A percentile compares a stretch with the other conserved stretches of the same genome.
These are phyloP conservation scores for Apeltes quadracus DNA, from an alignment of 2,113 vertebrate genomes.

Conservation along the genomic window DNA sequence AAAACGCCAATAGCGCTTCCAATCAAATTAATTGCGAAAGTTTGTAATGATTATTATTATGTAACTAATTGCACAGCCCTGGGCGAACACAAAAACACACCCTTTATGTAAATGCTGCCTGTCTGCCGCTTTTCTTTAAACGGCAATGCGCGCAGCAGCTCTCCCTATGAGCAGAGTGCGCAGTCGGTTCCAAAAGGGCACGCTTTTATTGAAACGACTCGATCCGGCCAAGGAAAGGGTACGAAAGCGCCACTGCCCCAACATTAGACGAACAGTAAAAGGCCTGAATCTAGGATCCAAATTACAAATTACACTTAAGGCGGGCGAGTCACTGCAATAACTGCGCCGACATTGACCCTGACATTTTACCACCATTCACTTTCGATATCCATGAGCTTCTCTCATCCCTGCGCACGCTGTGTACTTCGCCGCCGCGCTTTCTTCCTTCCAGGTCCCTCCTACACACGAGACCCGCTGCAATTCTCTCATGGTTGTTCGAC, in stretches of 20 bases:
- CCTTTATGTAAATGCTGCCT: conserved; percentile 18
- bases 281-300: conserved; percentile 39
- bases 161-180: neutral
- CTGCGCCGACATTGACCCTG: conserved; percentile 51
- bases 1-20: conserved; percentile 30
- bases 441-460: conserved; percentile 53
- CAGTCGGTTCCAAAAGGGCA: conserved; percentile 48
- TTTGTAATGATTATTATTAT: conserved; percentile 18
- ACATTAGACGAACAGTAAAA: conserved; percentile 66
- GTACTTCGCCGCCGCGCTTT: conserved; percentile 7
- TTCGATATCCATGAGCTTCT: conserved; percentile 63
- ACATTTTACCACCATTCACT: conserved; percentile 68
- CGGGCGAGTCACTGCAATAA: conserved; percentile 68
- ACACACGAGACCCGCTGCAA: conserved; percentile 39
- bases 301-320: conserved; percentile 64
- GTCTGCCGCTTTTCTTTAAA: conserved; percentile 11
- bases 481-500: conserved; percentile 54
- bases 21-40: conserved; percentile 43
- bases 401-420: conserved; percentile 12
- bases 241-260: conserved; percentile 36
- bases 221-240: conserved; percentile 43
- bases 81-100: neutral
- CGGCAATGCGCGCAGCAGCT: neutral
- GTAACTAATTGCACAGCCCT: conserved; percentile 25
- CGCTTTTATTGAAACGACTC: conserved; percentile 56